Evolutionary conservation across 2,888 invertebrate genomes (phyloP).

Genomic region (Cryptocephalus moraei): DNA sequence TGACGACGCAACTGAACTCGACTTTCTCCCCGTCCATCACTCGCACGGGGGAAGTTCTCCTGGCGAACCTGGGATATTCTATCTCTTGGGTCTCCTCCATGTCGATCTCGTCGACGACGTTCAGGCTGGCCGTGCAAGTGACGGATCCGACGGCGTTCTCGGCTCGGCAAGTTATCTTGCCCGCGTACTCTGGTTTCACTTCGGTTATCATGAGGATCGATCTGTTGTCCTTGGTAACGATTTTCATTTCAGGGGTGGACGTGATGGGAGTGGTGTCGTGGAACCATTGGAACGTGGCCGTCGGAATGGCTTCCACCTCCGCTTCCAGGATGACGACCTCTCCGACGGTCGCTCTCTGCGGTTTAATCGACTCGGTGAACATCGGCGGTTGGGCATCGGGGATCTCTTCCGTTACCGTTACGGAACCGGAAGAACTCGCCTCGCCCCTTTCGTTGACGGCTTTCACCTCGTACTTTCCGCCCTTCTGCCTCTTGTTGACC

Average conservation of each 20-base stretch:
- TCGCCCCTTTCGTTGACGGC: slow-evolving; percentile 70
- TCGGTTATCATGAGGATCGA: slow-evolving; percentile 71
- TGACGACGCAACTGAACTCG: slow-evolving; percentile 59
- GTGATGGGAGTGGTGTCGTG: slow-evolving; percentile 62
- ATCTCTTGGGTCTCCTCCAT: slow-evolving; percentile 51
- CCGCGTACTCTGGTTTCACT: slow-evolving; percentile 57
- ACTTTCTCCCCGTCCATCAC: slow-evolving; percentile 87
- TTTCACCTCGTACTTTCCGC: slow-evolving; percentile 81
- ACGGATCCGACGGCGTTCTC: slow-evolving; percentile 85
- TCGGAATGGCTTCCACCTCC: slow-evolving; percentile 63
- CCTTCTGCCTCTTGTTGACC: slow-evolving; percentile 56
- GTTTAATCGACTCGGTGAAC: slow-evolving; percentile 61
- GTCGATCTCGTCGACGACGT: slow-evolving; percentile 46
- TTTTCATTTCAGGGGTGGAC: slow-evolving; percentile 58
- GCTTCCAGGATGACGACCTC: slow-evolving; percentile 73
- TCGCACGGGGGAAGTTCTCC: slow-evolving; percentile 59
- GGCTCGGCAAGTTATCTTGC: slow-evolving; percentile 77
- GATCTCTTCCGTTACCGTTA: slow-evolving; percentile 58
- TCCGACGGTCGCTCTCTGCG: slow-evolving; percentile 58
- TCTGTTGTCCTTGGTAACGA: slow-evolving; percentile 64
- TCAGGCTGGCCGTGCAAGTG: slow-evolving; percentile 69
- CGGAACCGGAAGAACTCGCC: slow-evolving; percentile 70
- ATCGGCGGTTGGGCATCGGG: slow-evolving; percentile 54
- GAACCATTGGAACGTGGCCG: slow-evolving; percentile 82
- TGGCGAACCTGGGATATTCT: slow-evolving; percentile 66